These are phyloP conservation scores for Cavia aperea DNA, from an alignment of 2,113 vertebrate species.

Conservation along the genomic window DNA sequence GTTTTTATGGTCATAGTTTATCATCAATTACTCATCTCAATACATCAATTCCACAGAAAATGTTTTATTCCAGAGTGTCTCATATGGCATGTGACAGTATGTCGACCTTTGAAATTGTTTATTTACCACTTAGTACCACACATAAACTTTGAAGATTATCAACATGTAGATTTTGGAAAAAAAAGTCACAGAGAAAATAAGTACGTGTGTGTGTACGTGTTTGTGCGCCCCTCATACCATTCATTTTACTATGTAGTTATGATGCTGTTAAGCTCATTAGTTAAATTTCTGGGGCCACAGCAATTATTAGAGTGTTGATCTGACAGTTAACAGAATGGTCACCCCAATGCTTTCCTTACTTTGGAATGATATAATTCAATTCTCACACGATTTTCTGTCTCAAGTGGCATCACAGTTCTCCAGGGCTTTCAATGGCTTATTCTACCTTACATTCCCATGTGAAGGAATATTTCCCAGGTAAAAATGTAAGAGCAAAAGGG, in stretches of 20 bases:
- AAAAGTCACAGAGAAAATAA: neutral
- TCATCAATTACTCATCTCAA: neutral
- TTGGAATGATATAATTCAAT: neutral
- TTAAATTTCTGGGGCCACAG: neutral
- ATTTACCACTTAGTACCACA: neutral
- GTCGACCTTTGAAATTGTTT: slow-evolving; percentile 30
- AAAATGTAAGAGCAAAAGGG: neutral
- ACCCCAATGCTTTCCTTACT: neutral
- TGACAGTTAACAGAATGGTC: neutral
- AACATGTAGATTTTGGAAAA: neutral
- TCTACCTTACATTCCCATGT: neutral
- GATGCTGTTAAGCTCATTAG: neutral
- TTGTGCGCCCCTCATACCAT: neutral
- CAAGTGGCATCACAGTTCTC: neutral
- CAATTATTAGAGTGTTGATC: neutral
- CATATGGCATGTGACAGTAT: neutral
- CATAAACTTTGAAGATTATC: neutral
- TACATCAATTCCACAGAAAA: neutral
- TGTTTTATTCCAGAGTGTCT: slow-evolving; percentile 18
- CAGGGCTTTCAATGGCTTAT: neutral
- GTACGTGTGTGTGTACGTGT: neutral
- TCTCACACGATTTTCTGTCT: neutral
- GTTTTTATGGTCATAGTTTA: neutral
- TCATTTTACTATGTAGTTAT: neutral
- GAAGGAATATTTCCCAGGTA: neutral